Conservation (phyloP, 2,113 vertebrate genomes). For the Nematolebias whitei region DNA sequence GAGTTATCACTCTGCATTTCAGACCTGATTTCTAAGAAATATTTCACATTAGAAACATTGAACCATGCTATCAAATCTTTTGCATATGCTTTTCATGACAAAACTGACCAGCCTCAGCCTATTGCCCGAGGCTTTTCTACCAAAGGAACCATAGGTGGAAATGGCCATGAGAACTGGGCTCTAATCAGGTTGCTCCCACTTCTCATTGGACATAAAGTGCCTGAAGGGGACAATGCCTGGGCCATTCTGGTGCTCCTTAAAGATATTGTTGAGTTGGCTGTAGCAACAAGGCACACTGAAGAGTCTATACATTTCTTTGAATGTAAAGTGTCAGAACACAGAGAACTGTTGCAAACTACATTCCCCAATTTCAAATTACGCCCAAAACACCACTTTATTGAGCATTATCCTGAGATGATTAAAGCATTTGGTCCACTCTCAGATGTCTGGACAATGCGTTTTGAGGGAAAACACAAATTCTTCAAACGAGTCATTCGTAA, state of each 20-base stretch:
- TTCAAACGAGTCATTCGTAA: not conserved
- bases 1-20: constrained; percentile 7
- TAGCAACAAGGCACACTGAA: constrained; percentile 9
- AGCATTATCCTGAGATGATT: constrained; percentile 11
- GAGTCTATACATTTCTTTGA: constrained; percentile 6
- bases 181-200: constrained; percentile 15
- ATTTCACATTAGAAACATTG: constrained; percentile 5
- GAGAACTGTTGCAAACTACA: not conserved
- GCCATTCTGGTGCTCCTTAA: constrained; percentile 15
- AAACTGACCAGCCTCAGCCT: constrained; percentile 24
- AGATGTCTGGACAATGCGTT: constrained; percentile 12
- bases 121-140: no score
- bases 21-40: constrained; percentile 23
- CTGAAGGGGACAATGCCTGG: constrained; percentile 18
- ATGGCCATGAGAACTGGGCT: constrained; percentile 26
- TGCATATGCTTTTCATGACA: constrained; percentile 8
- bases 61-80: constrained; percentile 11
- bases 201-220: constrained; percentile 5
- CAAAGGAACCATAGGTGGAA: not conserved
- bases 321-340: constrained; percentile 10
- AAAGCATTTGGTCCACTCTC: not conserved
- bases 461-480: constrained; percentile 1
- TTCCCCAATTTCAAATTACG: constrained; percentile 1
- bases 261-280: constrained; percentile 25
- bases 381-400: constrained; percentile 10